Conservation (phyloP, 2,113 vertebrate genomes). For the Chamaea fasciata region DNA sequence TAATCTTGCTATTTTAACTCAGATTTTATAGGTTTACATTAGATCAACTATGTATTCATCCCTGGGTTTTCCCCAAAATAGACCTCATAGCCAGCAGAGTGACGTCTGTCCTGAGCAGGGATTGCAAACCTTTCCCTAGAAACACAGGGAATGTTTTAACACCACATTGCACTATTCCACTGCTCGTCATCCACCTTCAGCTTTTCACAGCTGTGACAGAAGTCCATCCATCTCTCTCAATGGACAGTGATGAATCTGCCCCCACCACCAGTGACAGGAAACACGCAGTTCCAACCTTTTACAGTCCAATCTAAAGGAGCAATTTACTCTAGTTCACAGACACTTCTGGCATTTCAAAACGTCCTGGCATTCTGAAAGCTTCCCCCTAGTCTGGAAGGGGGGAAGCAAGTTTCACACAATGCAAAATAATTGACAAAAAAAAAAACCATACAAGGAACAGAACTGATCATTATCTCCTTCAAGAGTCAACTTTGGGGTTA, state of each 20-base stretch:
- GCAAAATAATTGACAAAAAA: neutral
- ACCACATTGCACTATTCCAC: accelerated
- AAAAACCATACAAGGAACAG: accelerated
- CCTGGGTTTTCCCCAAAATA: neutral
- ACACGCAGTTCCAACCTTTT: neutral
- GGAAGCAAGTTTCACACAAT: neutral
- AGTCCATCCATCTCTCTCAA: neutral
- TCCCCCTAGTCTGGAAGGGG: neutral
- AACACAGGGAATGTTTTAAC: neutral
- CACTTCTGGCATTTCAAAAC: neutral
- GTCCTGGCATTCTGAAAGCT: neutral
- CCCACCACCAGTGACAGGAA: neutral
- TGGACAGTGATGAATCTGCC: neutral
- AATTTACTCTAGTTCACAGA: neutral
- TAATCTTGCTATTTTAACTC: neutral
- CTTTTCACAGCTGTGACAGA: neutral
- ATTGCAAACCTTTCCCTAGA: neutral
- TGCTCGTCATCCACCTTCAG: neutral
- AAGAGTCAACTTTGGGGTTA: neutral
- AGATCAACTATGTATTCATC: neutral
- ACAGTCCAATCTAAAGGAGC: neutral
- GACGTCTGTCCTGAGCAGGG: neutral
- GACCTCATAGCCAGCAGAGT: neutral
- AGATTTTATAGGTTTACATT: neutral
- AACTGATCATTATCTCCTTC: neutral